phyloP scores from a whole-genome alignment of 2,888 invertebrate genomes.

The Drosophila macrospina region DNA sequence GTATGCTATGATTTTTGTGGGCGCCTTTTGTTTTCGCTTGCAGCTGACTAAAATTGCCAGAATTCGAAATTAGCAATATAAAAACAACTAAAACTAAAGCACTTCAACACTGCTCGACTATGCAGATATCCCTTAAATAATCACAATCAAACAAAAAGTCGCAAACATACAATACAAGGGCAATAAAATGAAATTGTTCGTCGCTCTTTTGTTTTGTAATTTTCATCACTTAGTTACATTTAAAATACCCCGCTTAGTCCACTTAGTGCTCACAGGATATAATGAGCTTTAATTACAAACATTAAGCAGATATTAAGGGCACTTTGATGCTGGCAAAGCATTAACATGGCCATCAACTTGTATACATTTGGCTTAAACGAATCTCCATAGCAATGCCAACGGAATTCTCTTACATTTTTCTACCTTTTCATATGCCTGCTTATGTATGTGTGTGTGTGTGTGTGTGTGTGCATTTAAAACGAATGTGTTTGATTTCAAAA shows the following conservation, averaged over 20 bases:
- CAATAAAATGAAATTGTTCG: too few relatives aligned
- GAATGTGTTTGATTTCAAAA: constrained; percentile 12
- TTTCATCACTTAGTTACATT: neutral
- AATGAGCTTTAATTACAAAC: constrained; percentile 25
- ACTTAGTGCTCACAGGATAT: constrained; percentile 10
- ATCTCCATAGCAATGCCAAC: constrained; percentile 14
- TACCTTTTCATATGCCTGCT: constrained; percentile 1
- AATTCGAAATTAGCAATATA: constrained; percentile 27
- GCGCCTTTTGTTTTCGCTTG: constrained; percentile 33
- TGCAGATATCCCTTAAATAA: neutral
- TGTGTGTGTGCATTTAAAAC: neutral
- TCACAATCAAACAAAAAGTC: too few relatives aligned
- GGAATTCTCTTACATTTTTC: constrained; percentile 1
- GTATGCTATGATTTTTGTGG: constrained; percentile 32
- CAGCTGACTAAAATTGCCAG: constrained; percentile 21
- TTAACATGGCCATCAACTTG: constrained; percentile 20
- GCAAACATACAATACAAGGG: too few relatives aligned
- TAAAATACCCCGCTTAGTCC: neutral
- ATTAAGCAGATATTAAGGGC: constrained; percentile 26
- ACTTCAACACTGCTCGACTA: neutral
- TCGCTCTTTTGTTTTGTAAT: neutral
- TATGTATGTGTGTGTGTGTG: neutral
- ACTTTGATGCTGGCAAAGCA: constrained; percentile 16
- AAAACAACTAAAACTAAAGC: constrained; percentile 4
- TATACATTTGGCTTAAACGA: constrained; percentile 23